These are phyloP conservation scores for Syndactyla subalaris DNA, from an alignment of 2,797 vertebrate genomes.

Conservation along the genomic window DNA sequence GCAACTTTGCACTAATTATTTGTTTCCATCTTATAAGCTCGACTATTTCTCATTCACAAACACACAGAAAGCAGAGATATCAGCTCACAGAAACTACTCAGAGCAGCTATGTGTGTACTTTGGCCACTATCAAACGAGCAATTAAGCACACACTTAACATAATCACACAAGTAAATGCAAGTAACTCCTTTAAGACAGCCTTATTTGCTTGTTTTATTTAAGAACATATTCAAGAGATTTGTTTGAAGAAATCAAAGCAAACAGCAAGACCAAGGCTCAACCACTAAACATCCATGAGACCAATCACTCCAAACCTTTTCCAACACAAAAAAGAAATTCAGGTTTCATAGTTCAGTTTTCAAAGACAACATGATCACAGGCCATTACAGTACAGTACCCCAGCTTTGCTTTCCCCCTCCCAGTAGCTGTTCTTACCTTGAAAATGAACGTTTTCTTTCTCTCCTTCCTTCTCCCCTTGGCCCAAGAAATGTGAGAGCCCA, in stretches of 20 bases:
- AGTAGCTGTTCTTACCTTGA: background rate
- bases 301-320: background rate
- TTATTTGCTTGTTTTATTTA: constrained; percentile 14
- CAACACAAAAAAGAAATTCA: background rate
- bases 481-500: rapidly evolving
- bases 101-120: background rate
- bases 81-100: background rate
- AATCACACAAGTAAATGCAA: background rate
- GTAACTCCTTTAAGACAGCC: background rate
- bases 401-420: rapidly evolving
- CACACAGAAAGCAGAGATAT: background rate
- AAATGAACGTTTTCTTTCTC: rapidly evolving
- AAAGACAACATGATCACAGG: background rate
- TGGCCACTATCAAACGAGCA: background rate
- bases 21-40: background rate
- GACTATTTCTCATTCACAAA: background rate
- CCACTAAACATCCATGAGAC: background rate
- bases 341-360: rapidly evolving
- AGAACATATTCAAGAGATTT: background rate
- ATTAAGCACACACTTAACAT: background rate
- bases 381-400: rapidly evolving
- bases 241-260: constrained; percentile 1
- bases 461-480: rapidly evolving
- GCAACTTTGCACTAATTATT: background rate
- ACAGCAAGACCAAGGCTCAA: background rate